These are phyloP conservation scores for Eolophus roseicapilla DNA, from an alignment of 2,113 vertebrate species.

Conservation along the genomic window DNA sequence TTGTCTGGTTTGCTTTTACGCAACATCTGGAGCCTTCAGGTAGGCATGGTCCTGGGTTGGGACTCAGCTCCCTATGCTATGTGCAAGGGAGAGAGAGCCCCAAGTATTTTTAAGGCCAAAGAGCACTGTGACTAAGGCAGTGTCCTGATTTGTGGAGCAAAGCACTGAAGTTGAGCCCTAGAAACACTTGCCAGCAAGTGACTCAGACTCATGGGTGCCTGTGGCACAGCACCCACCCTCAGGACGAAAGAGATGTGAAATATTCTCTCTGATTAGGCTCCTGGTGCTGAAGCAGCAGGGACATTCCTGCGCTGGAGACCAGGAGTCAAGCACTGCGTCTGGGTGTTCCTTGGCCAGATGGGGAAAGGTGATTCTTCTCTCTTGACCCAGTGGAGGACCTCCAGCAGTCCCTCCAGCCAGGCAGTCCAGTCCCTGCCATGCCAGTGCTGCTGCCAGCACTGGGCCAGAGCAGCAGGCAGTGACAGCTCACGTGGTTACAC, in stretches of 20 bases:
- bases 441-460: accelerated
- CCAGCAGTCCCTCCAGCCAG: background rate
- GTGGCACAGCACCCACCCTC: background rate
- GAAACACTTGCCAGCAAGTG: constrained; percentile 3
- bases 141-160: background rate
- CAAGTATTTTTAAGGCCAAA: background rate
- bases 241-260: background rate
- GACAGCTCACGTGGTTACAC: accelerated
- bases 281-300: background rate
- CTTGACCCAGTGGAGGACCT: background rate
- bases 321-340: background rate
- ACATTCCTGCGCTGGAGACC: background rate
- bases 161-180: background rate
- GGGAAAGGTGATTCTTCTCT: background rate
- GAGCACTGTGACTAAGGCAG: background rate
- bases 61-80: background rate
- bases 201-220: background rate
- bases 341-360: background rate
- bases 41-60: background rate
- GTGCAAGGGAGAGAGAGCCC: background rate
- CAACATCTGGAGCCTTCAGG: background rate
- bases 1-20: background rate
- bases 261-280: background rate
- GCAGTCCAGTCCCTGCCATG: background rate
- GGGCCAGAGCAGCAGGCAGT: background rate